Evolutionary conservation across 2,888 invertebrate species (phyloP), one percentile per base, ranked within the genome.

Genomic region (Archaeoteleia sp.): DNA sequence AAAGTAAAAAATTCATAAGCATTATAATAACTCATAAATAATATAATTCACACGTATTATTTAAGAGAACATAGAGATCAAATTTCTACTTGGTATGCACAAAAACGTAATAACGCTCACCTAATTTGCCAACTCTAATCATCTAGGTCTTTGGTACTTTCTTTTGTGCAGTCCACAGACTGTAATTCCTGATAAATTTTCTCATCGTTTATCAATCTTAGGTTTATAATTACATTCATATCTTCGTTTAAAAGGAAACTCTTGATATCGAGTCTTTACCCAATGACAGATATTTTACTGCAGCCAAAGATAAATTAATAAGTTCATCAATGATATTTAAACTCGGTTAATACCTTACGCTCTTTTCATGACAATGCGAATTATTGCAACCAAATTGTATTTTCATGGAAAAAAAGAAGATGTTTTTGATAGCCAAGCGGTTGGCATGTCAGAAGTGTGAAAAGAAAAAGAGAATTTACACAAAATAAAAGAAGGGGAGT

Each of bases 121-220:
- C n/a, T n/a, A n/a, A n/a, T n/a, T n/a, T n/a, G n/a, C 20, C 20
- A 20, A 20, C 88, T 61, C 45, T 61, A 88, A 89, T 88, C 88
- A 87, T 88, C 88, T 88, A 76, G 85, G 83, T 83, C 84, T 81
- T 78, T 77, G 79, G 74, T 75, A 45, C 49, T 61, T 45, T 61
- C 61, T 45, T 60, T 45, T 45, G 45, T 32, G 65, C 67, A n/a
- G n/a, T n/a, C n/a, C n/a, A n/a, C n/a, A n/a, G n/a, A n/a, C n/a
- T n/a, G n/a, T n/a, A n/a, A n/a, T n/a, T n/a, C n/a, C n/a, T n/a
- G 76, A 78, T 80, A 80, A 80, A 83, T 82, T 82, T 83, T 81
- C 74, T 76, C 76, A 82, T 82, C 82, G 82, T 83, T 83, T 81
- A 83, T 83, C 83, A 83, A 83, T 83, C 82, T 82, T 82, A 81